Percentiles rank a stretch among this genome's conserved stretches.
These are phyloP conservation scores for Prionailurus bengalensis DNA, from an alignment of 2,113 vertebrate genomes.

Conservation along the genomic window DNA sequence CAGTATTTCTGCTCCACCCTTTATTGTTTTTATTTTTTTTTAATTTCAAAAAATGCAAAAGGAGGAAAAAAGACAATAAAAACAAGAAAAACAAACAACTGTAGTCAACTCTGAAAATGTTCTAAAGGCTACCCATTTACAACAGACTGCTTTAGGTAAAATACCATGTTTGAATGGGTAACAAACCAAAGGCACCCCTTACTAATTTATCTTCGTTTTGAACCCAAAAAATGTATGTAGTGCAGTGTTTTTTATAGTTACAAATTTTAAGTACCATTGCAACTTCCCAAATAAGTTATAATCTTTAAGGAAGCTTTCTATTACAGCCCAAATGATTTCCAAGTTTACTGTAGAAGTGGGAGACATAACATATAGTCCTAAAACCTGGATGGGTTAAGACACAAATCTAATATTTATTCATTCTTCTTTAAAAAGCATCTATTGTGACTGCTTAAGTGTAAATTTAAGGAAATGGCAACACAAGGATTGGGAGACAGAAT, in stretches of 20 bases:
- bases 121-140: background rate
- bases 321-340: background rate
- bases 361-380: background rate
- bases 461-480: background rate
- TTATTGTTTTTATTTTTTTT: background rate
- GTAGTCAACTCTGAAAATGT: background rate
- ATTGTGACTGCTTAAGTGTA: background rate
- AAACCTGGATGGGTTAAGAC: background rate
- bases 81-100: background rate
- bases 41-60: background rate
- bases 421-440: background rate
- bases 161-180: background rate
- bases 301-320: background rate
- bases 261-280: background rate
- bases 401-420: background rate
- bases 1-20: background rate
- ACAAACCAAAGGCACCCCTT: background rate
- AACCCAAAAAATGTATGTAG: background rate
- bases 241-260: conserved; percentile 9
- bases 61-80: background rate
- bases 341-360: background rate
- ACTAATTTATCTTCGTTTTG: conserved; percentile 20
- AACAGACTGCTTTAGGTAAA: background rate
- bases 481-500: background rate
- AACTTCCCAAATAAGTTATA: background rate